phyloP scores from a whole-genome alignment of 2,888 invertebrate genomes.

The Gymnoscelis rufifasciata region DNA sequence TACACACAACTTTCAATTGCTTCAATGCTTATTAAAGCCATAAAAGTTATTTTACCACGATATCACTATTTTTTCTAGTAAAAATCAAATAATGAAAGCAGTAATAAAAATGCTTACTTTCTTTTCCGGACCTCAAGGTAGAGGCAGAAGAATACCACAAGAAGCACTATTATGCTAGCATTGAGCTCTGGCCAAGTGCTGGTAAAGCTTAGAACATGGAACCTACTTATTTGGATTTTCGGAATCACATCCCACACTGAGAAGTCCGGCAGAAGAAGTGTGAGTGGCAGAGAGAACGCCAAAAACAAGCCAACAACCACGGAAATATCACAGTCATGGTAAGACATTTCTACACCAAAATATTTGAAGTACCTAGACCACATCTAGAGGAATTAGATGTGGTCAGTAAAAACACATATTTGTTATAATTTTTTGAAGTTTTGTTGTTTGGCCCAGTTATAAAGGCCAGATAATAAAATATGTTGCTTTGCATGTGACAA shows the following conservation, averaged over 20 bases:
- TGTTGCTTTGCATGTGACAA: too few species aligned
- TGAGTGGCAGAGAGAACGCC: slow-evolving; percentile 60
- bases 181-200: slow-evolving; percentile 61
- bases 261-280: slow-evolving; percentile 57
- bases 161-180: slow-evolving; percentile 36
- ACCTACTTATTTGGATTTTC: slow-evolving; percentile 53
- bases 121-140: slow-evolving; percentile 64
- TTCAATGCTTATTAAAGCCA: too few species aligned
- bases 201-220: slow-evolving; percentile 47
- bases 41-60: too few species aligned
- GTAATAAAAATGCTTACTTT: slow-evolving; percentile 45
- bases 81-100: too few species aligned
- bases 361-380: too few species aligned
- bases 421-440: neutral
- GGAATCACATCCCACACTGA: slow-evolving; percentile 61
- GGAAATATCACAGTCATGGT: slow-evolving; percentile 37
- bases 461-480: neutral
- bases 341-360: slow-evolving; percentile 41
- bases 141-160: slow-evolving; percentile 54
- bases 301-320: slow-evolving; percentile 38
- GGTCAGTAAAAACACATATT: too few species aligned
- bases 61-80: too few species aligned
- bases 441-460: neutral
- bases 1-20: too few species aligned
- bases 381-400: neutral